These are phyloP conservation scores for Trachelipus rathkii DNA, from an alignment of 1,140 invertebrate genomes.

Conservation along the genomic window DNA sequence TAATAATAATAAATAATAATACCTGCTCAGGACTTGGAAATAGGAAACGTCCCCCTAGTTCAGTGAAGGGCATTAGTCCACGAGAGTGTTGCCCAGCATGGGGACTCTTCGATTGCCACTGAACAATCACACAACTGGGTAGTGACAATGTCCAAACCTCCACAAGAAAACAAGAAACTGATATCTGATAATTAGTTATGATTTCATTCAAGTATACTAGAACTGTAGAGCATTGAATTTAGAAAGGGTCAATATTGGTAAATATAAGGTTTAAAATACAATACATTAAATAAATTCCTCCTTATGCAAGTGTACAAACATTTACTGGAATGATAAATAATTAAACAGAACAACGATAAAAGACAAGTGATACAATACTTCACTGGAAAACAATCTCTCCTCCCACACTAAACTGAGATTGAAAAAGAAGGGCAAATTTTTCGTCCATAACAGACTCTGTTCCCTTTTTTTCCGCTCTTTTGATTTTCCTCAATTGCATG, in stretches of 20 bases:
- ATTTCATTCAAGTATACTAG: too few relatives aligned
- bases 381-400: constrained; percentile 84
- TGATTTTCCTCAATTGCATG: constrained; percentile 92
- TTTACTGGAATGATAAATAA: too few relatives aligned
- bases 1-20: not conserved
- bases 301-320: too few relatives aligned
- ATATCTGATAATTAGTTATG: too few relatives aligned
- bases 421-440: constrained; percentile 90
- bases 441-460: constrained; percentile 97
- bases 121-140: constrained; percentile 94
- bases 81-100: constrained; percentile 95
- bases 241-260: too few relatives aligned
- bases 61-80: constrained; percentile 96
- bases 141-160: constrained; percentile 87
- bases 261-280: too few relatives aligned
- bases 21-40: constrained; percentile 86
- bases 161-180: constrained; percentile 32
- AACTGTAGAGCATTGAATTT: too few relatives aligned
- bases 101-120: constrained; percentile 95
- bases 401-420: constrained; percentile 86
- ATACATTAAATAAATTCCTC: too few relatives aligned
- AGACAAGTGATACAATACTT: constrained; percentile 40
- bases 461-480: constrained; percentile 86
- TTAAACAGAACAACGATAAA: too few relatives aligned
- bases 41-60: constrained; percentile 78